Evolutionary conservation across 2,113 vertebrate genomes (phyloP).

Genomic region (Taurulus bubalis): DNA sequence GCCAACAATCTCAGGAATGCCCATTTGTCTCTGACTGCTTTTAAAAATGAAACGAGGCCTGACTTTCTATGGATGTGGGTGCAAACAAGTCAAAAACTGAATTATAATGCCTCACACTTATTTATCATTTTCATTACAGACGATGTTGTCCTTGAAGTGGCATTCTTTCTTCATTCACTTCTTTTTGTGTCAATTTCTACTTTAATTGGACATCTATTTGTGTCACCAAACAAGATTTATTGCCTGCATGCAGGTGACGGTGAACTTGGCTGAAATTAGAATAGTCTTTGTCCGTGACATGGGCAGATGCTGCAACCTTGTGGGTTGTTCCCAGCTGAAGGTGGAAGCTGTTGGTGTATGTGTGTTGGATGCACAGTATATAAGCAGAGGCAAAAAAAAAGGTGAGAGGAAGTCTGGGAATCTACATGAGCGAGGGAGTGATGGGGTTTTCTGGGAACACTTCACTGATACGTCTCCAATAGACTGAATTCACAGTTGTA

Average conservation of each 20-base stretch:
- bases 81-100: not conserved
- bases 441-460: constrained; percentile 61
- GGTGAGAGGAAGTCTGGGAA: constrained; percentile 34
- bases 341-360: constrained; percentile 32
- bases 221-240: constrained; percentile 82
- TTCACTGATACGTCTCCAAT: constrained; percentile 57
- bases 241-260: constrained; percentile 65
- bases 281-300: constrained; percentile 76
- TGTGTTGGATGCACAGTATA: constrained; percentile 9
- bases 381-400: constrained; percentile 10
- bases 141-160: constrained; percentile 71
- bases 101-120: constrained; percentile 50
- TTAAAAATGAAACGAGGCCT: not conserved
- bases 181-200: constrained; percentile 78
- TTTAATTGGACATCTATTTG: constrained; percentile 81
- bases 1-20: not conserved
- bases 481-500: constrained; percentile 77
- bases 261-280: constrained; percentile 80
- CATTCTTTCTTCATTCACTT: constrained; percentile 63
- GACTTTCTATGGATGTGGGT: not conserved
- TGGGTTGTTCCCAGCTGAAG: constrained; percentile 59
- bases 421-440: constrained; percentile 36
- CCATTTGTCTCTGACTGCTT: not conserved
- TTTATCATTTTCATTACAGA: constrained; percentile 60
- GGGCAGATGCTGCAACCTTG: constrained; percentile 79